phyloP scores from a whole-genome alignment of 2,888 invertebrate species.

The Cantharis rustica region DNA sequence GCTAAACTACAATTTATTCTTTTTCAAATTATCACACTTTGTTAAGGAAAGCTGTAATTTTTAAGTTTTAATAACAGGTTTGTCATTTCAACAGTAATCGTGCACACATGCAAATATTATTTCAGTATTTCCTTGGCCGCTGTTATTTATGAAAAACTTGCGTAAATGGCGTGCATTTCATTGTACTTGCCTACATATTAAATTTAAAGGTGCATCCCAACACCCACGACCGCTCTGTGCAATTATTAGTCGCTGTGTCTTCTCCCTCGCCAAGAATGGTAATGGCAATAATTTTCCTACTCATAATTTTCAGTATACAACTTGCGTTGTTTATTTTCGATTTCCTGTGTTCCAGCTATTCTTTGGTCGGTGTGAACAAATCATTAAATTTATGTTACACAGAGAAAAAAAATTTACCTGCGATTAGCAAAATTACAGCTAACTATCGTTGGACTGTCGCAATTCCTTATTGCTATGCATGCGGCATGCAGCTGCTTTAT shows the following conservation, averaged over 20 bases:
- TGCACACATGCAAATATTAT: neutral
- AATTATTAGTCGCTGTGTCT: neutral
- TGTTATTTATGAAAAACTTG: neutral
- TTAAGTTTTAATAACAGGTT: constrained; percentile 5
- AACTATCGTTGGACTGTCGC: neutral
- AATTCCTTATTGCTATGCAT: neutral
- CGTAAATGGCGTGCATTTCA: neutral
- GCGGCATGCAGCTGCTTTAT: neutral
- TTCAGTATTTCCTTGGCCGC: neutral
- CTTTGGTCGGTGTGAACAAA: neutral
- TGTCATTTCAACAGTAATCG: neutral
- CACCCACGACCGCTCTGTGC: neutral
- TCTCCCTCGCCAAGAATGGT: neutral
- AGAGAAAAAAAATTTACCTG: neutral
- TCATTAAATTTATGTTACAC: neutral
- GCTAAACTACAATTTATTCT: constrained; percentile 9
- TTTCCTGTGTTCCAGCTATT: neutral
- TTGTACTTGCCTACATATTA: neutral
- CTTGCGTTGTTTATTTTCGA: neutral
- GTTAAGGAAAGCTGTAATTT: constrained; percentile 16
- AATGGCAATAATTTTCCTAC: neutral
- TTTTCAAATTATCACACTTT: constrained; percentile 10
- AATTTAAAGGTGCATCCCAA: neutral
- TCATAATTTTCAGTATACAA: neutral
- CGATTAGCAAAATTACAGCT: neutral